Percentiles rank a stretch among this genome's conserved stretches.
Conservation (phyloP, 2,797 vertebrate genomes). For the Sebastiscus tertius region DNA sequence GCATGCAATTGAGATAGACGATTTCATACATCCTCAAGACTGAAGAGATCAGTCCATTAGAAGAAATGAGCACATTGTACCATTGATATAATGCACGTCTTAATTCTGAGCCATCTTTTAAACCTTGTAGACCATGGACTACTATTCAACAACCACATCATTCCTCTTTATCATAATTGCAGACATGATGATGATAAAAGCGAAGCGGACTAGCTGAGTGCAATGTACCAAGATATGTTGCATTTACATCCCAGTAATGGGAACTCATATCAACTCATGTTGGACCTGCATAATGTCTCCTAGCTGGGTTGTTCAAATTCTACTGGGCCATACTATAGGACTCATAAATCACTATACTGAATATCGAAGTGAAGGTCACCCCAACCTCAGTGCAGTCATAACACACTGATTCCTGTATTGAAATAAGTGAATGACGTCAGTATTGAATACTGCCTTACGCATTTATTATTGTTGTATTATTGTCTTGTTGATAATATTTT, state of each 20-base stretch:
- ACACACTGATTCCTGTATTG: constrained; percentile 3
- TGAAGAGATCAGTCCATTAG: not conserved
- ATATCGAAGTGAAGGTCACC: constrained; percentile 52
- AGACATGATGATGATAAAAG: not conserved
- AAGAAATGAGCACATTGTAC: not conserved
- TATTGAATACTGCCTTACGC: not conserved
- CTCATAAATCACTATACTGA: constrained; percentile 50
- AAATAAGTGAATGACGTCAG: constrained; percentile 5
- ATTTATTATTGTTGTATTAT: not conserved
- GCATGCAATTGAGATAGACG: not conserved
- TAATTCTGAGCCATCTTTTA: not conserved
- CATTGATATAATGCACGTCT: not conserved
- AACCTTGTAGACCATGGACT: not conserved
- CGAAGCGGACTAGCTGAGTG: not conserved
- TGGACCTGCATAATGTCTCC: constrained; percentile 31
- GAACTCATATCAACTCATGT: constrained; percentile 4
- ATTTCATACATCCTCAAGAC: not conserved
- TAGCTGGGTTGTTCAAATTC: constrained; percentile 24
- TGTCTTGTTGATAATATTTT: too few species aligned
- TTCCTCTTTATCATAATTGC: not conserved
- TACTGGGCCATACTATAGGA: not conserved
- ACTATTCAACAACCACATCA: not conserved
- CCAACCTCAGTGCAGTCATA: not conserved
- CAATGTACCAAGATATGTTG: not conserved
- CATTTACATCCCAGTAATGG: constrained; percentile 14